Conservation (phyloP, 2,113 vertebrate species). For the Gallinago media region DNA sequence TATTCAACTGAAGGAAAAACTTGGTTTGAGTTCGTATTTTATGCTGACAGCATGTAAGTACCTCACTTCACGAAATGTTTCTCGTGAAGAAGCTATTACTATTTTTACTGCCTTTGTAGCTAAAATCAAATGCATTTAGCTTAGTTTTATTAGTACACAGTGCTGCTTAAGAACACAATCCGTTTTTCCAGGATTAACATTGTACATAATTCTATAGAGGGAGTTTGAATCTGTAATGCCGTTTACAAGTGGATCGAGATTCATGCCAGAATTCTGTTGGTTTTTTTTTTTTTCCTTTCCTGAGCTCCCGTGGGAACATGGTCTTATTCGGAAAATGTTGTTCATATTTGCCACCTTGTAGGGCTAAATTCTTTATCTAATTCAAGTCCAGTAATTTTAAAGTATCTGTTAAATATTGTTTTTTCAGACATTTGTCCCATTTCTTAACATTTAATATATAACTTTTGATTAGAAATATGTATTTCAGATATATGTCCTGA, state of each 20-base stretch:
- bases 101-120: not conserved
- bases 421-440: not conserved
- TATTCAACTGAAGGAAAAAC: slow-evolving; percentile 39
- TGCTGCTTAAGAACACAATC: slow-evolving; percentile 55
- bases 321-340: not conserved
- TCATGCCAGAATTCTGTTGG: slow-evolving; percentile 6
- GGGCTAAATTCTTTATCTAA: not conserved
- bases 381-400: not conserved
- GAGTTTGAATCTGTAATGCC: not conserved
- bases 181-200: slow-evolving; percentile 51
- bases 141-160: slow-evolving; percentile 19
- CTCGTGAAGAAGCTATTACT: slow-evolving; percentile 2
- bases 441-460: not conserved
- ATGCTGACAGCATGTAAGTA: slow-evolving; percentile 44
- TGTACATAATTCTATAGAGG: not conserved
- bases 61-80: not conserved
- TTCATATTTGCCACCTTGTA: not conserved
- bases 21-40: slow-evolving; percentile 7
- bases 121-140: slow-evolving; percentile 41
- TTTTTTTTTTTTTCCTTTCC: not conserved
- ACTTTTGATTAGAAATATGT: not conserved
- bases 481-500: not conserved
- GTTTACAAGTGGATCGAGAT: not conserved
- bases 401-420: not conserved
- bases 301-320: not conserved